Evolutionary conservation across 2,113 vertebrate species (phyloP).

Genomic region (Tachysurus vachellii): DNA sequence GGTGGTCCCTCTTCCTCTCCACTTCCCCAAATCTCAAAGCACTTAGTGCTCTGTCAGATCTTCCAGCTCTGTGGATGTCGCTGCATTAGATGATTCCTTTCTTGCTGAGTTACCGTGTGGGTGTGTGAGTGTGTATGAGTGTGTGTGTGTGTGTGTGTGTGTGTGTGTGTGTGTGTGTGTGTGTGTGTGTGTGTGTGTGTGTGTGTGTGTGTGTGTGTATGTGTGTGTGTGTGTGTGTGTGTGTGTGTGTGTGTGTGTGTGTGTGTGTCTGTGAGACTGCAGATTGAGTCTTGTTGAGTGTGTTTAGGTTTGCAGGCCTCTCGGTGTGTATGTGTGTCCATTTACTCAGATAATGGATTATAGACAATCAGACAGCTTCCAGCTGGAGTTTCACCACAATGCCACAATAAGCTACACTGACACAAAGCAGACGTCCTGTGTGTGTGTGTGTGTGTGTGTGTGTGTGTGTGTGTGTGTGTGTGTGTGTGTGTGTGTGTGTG

Average conservation of each 20-base stretch:
- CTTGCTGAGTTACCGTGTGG: constrained; percentile 44
- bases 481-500: constrained; percentile 16
- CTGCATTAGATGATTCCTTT: background rate
- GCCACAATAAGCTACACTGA: constrained; percentile 48
- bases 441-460: constrained; percentile 35
- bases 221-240: background rate
- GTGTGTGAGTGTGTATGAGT: background rate
- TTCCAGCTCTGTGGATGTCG: background rate
- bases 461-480: constrained; percentile 37
- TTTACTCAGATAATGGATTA: constrained; percentile 56
- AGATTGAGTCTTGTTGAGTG: constrained; percentile 14
- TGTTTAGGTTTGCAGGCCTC: constrained; percentile 52
- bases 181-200: no score
- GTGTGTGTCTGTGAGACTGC: background rate
- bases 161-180: no score
- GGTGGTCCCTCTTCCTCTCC: constrained; percentile 25
- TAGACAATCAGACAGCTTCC: constrained; percentile 54
- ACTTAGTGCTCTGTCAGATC: constrained; percentile 14
- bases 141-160: no score
- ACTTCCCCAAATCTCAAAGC: constrained; percentile 27
- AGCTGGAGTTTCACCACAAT: constrained; percentile 44
- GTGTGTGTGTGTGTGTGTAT: no score
- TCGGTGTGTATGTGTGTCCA: constrained; percentile 41
- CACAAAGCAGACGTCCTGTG: constrained; percentile 49
- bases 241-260: constrained; percentile 24